Conservation (phyloP, 1,140 invertebrate species). For the Listronotus bonariensis region DNA sequence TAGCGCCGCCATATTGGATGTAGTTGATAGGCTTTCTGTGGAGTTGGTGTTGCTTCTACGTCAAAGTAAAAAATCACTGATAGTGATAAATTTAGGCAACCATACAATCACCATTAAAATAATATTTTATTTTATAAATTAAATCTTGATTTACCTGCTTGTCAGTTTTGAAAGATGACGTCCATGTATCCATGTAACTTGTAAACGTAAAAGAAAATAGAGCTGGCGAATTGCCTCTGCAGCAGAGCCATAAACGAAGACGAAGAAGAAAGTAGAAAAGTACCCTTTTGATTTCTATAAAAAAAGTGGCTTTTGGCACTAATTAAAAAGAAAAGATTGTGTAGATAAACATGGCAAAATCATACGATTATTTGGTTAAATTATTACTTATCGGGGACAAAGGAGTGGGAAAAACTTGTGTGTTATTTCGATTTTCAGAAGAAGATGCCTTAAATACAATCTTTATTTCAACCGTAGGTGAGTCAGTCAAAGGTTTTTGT, state of each 20-base stretch:
- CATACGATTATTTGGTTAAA: constrained; percentile 93
- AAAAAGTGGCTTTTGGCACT: constrained; percentile 31
- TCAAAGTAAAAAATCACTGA: too few relatives aligned
- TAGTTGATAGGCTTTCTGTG: too few relatives aligned
- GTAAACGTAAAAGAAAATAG: constrained; percentile 28
- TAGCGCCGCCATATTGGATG: too few relatives aligned
- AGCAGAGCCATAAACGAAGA: too few relatives aligned
- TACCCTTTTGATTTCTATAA: constrained; percentile 6
- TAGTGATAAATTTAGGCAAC: constrained; percentile 1
- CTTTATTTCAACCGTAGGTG: constrained; percentile 99
- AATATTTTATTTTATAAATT: too few relatives aligned
- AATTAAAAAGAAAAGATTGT: constrained; percentile 29
- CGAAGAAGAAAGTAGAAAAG: background rate
- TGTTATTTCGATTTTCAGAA: constrained; percentile 94
- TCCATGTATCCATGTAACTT: constrained; percentile 16
- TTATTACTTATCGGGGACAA: constrained; percentile 89
- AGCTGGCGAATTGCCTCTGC: too few relatives aligned
- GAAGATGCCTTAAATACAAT: constrained; percentile 96
- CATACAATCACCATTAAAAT: background rate
- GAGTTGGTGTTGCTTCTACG: too few relatives aligned
- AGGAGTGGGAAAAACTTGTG: constrained; percentile 93
- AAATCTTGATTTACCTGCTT: too few relatives aligned
- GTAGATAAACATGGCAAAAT: constrained; percentile 79
- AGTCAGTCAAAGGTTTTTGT: constrained; percentile 53
- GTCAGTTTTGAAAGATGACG: background rate